These are phyloP conservation scores for Acrobasis suavella DNA, from an alignment of 2,888 invertebrate species.

Conservation along the genomic window DNA sequence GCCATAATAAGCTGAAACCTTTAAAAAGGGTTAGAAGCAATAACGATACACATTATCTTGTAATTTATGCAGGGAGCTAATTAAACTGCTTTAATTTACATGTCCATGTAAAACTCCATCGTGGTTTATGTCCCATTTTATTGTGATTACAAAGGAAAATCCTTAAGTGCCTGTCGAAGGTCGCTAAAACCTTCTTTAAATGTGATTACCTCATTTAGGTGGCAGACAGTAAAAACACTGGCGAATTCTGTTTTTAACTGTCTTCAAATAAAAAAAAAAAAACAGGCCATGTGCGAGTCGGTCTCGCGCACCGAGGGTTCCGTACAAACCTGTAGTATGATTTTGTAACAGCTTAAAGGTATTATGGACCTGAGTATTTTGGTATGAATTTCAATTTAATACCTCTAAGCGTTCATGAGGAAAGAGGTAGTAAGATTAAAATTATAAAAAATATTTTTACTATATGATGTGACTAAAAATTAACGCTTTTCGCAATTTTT, in stretches of 20 bases:
- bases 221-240: slow-evolving; percentile 9
- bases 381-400: too few species aligned
- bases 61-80: slow-evolving; percentile 43
- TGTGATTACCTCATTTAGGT: slow-evolving; percentile 10
- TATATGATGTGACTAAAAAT: too few species aligned
- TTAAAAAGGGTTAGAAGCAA: slow-evolving; percentile 27
- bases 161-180: slow-evolving; percentile 21
- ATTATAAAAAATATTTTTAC: too few species aligned
- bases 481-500: too few species aligned
- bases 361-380: too few species aligned
- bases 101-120: slow-evolving; percentile 33
- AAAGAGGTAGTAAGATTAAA: too few species aligned
- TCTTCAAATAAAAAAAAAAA: too few species aligned
- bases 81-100: slow-evolving; percentile 42
- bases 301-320: too few species aligned
- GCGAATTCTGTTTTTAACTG: neutral
- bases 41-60: slow-evolving; percentile 39
- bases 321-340: too few species aligned
- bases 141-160: slow-evolving; percentile 28
- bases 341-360: too few species aligned
- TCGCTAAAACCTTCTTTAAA: slow-evolving; percentile 8
- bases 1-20: neutral
- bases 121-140: slow-evolving; percentile 34
- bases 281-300: too few species aligned
- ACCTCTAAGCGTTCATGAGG: too few species aligned